phyloP scores from a whole-genome alignment of 2,888 invertebrate species.

The Diadegma fenestrale region DNA sequence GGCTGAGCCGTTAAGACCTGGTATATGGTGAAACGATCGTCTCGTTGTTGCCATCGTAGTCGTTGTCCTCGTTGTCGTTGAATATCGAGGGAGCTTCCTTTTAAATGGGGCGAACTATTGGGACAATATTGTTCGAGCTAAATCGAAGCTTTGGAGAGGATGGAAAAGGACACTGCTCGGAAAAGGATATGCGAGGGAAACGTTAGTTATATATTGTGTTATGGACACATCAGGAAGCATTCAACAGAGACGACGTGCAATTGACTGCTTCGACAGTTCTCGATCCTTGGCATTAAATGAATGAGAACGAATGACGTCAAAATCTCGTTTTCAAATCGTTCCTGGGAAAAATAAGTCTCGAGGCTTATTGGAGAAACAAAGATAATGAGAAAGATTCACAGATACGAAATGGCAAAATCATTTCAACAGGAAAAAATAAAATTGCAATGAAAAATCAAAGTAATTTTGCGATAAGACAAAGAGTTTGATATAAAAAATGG shows the following conservation, averaged over 20 bases:
- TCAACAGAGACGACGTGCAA: constrained; percentile 28
- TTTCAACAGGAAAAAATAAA: not conserved
- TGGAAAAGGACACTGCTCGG: constrained; percentile 14
- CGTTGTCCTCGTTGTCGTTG: constrained; percentile 50
- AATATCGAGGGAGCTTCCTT: constrained; percentile 57
- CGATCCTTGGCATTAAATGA: constrained; percentile 1
- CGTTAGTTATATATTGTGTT: constrained; percentile 26
- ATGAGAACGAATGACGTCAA: constrained; percentile 33
- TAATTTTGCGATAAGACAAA: not conserved
- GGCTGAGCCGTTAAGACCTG: constrained; percentile 67
- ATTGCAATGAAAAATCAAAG: not conserved
- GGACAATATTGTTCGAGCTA: constrained; percentile 45
- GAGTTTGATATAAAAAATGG: not conserved
- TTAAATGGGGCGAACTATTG: constrained; percentile 57
- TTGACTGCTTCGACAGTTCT: constrained; percentile 36
- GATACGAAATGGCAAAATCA: not conserved
- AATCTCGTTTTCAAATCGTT: constrained; percentile 10
- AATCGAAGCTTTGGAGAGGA: constrained; percentile 23
- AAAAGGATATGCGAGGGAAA: constrained; percentile 20
- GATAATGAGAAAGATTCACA: not conserved
- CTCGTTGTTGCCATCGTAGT: constrained; percentile 43
- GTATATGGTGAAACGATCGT: constrained; percentile 53
- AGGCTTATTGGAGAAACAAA: not conserved
- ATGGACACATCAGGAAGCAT: constrained; percentile 31
- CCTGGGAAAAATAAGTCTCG: not conserved